These are phyloP conservation scores for Callyntrura sp. DNA, from an alignment of 2,888 invertebrate genomes.

Conservation along the genomic window DNA sequence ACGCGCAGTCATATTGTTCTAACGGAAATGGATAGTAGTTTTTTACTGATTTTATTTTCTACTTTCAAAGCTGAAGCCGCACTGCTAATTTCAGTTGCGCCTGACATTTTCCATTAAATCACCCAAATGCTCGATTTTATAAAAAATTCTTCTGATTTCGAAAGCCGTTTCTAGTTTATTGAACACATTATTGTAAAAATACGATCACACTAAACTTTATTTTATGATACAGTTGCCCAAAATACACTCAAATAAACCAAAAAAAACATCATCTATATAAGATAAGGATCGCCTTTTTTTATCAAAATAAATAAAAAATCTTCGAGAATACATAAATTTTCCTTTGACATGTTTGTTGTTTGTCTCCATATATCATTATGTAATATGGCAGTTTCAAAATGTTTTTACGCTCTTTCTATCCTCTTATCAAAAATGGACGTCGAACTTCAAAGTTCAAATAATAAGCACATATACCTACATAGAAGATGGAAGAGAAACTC, in stretches of 20 bases:
- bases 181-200: no score
- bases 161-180: no score
- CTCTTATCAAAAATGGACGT: background rate
- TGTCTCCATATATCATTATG: constrained; percentile 23
- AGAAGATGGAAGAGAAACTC: background rate
- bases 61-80: no score
- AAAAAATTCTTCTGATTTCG: no score
- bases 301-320: constrained; percentile 35
- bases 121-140: no score
- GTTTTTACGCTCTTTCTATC: constrained; percentile 24
- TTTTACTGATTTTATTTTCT: background rate
- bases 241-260: no score
- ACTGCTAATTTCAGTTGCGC: background rate
- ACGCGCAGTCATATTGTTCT: no score
- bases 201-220: no score
- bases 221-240: no score
- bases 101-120: no score
- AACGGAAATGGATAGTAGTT: background rate
- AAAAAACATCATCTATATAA: no score
- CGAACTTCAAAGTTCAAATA: constrained; percentile 7
- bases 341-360: constrained; percentile 7
- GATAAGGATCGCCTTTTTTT: background rate
- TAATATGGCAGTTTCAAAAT: constrained; percentile 42
- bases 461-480: background rate
- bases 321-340: constrained; percentile 40